These are phyloP conservation scores for Lysandra bellargus DNA, from an alignment of 2,888 invertebrate genomes.

Conservation along the genomic window DNA sequence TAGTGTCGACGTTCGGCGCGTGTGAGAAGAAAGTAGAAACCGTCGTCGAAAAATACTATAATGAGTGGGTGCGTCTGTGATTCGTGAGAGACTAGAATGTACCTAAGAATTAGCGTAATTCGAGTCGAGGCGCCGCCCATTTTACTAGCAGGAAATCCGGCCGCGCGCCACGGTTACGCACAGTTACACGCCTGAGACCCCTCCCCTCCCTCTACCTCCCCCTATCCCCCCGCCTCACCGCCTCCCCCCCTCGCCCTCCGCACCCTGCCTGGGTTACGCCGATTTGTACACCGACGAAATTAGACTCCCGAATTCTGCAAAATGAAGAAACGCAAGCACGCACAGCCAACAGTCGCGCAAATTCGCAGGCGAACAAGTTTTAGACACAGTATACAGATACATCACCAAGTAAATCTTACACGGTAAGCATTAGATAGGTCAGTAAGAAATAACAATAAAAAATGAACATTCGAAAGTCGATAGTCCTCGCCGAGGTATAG, in stretches of 20 bases:
- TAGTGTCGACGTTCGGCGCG: slow-evolving; percentile 50
- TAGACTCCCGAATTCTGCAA: slow-evolving; percentile 50
- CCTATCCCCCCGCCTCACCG: slow-evolving; percentile 45
- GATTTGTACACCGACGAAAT: slow-evolving; percentile 78
- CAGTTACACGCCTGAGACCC: slow-evolving; percentile 77
- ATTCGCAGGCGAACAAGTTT: slow-evolving; percentile 27
- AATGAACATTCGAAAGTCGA: slow-evolving; percentile 62
- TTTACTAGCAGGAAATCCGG: slow-evolving; percentile 81
- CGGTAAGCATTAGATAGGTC: neutral
- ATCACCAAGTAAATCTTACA: slow-evolving; percentile 33
- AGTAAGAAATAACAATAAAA: slow-evolving; percentile 3
- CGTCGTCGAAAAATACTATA: neutral
- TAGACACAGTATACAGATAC: slow-evolving; percentile 38
- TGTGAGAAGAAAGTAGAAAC: slow-evolving; percentile 3
- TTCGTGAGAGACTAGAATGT: slow-evolving; percentile 48
- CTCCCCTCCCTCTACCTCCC: slow-evolving; percentile 45
- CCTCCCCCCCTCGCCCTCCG: slow-evolving; percentile 60
- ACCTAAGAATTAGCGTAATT: slow-evolving; percentile 69
- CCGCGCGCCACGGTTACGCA: slow-evolving; percentile 78
- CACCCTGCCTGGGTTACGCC: slow-evolving; percentile 59
- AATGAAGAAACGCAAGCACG: slow-evolving; percentile 7
- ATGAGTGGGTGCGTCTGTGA: slow-evolving; percentile 54
- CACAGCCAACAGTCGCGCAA: slow-evolving; percentile 21
- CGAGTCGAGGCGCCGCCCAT: slow-evolving; percentile 75
- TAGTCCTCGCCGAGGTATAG: slow-evolving; percentile 44